phyloP scores from a whole-genome alignment of 2,797 vertebrate species.

The Hoplostethus atlanticus region DNA sequence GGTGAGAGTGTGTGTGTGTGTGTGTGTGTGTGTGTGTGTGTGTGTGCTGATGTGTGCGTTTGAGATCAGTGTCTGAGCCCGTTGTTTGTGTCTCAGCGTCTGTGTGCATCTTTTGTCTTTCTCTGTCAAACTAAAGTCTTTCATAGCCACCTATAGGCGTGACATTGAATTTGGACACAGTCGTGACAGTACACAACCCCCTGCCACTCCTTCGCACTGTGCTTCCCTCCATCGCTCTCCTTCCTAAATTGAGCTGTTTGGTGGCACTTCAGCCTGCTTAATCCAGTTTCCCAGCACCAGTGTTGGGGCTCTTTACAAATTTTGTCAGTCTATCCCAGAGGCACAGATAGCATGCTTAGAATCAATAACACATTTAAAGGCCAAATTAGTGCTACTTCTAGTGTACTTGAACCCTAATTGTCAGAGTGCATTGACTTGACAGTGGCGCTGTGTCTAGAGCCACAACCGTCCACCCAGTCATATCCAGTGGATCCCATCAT shows the following conservation, averaged over 20 bases:
- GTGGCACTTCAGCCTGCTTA: constrained; percentile 49
- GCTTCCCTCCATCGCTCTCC: constrained; percentile 32
- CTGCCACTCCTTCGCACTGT: constrained; percentile 17
- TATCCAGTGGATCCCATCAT: constrained; percentile 35
- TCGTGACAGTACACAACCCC: constrained; percentile 47
- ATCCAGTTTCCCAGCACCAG: constrained; percentile 18
- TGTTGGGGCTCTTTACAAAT: constrained; percentile 34
- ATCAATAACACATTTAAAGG: constrained; percentile 48
- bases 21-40: constrained; percentile 21
- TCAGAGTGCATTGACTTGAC: constrained; percentile 9
- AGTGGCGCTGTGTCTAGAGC: not conserved
- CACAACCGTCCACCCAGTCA: constrained; percentile 17
- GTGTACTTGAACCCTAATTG: constrained; percentile 19
- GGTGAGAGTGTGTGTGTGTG: constrained; percentile 40
- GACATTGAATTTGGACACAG: constrained; percentile 65
- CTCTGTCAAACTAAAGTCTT: constrained; percentile 46
- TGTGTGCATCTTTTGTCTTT: constrained; percentile 61
- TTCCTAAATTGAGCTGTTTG: constrained; percentile 69
- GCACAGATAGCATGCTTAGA: constrained; percentile 41
- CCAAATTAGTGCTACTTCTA: constrained; percentile 24
- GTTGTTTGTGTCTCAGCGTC: constrained; percentile 58
- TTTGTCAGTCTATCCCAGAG: constrained; percentile 34
- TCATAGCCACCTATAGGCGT: constrained; percentile 53
- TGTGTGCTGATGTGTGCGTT: constrained; percentile 54
- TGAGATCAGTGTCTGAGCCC: constrained; percentile 66